Evolutionary conservation across 2,888 invertebrate genomes (phyloP).

Genomic region (Theodoxus fluviatilis): DNA sequence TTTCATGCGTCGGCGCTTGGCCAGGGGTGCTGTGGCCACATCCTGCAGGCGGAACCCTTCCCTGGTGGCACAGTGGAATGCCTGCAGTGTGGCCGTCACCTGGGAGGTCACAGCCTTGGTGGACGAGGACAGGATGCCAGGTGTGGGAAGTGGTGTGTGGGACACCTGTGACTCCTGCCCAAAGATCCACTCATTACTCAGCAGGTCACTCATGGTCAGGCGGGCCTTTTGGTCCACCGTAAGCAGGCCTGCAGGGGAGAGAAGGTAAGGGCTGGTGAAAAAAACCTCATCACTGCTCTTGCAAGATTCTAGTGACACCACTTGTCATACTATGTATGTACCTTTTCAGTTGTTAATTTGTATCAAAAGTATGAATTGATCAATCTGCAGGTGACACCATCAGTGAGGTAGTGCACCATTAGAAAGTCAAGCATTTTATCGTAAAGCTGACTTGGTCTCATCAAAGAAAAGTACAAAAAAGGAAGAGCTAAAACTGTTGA

Average conservation of each 20-base stretch:
- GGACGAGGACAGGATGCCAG: slow-evolving; percentile 69
- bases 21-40: slow-evolving; percentile 76
- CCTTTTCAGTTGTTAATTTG: no score
- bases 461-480: no score
- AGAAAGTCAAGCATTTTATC: no score
- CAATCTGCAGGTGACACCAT: no score
- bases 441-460: no score
- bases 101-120: slow-evolving; percentile 69
- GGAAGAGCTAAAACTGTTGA: no score
- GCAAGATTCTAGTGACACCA: no score
- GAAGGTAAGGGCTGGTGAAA: no score
- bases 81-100: slow-evolving; percentile 74
- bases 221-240: slow-evolving; percentile 80
- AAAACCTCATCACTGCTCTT: no score
- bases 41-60: slow-evolving; percentile 80
- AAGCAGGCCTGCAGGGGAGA: slow-evolving; percentile 71
- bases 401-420: no score
- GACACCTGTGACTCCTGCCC: slow-evolving; percentile 60
- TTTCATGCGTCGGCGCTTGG: slow-evolving; percentile 73
- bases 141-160: slow-evolving; percentile 72
- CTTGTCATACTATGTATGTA: no score
- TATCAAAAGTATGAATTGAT: no score
- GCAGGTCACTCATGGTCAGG: slow-evolving; percentile 75
- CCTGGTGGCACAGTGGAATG: slow-evolving; percentile 75
- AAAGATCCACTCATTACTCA: slow-evolving; percentile 75